Base-by-base conservation (phyloP, 2,888 invertebrate genomes). In the Acanthosoma haemorrhoidale region DNA sequence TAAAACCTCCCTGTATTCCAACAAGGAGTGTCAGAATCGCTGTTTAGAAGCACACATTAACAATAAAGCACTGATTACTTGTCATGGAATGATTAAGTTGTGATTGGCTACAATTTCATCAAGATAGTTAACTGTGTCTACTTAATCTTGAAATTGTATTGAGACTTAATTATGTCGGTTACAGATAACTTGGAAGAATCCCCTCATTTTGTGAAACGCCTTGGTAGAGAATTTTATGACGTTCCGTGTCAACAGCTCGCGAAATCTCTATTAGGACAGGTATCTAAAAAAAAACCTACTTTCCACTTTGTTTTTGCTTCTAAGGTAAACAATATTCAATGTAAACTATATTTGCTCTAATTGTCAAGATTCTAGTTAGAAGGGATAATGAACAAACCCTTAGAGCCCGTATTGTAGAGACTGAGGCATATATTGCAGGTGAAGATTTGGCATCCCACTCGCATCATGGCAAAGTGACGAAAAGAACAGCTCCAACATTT, bases 401-500 rank as follows among this genome's bases (percentile, higher is more conserved):
- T 21, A 83, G 83, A 77, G 88, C 87, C 15, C 81, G 80, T 74
- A 89, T 90, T 74, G 88, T 90, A 1, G 90, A 90, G 80, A 89
- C 89, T 0, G 90, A 90, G 79, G 84, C 87, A 69, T 90, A 90
- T 77, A 80, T 86, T 16, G 90, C 89, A 11, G 81, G 80, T 21
- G 82, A 84, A 69, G 89, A 90, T 78, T 84, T 84, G 79, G 89
- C 88, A 13, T 88, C 88, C 0, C 85, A 87, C 75, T 85, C 88
- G 0, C 87, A 82, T 77, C 79, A 80, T 69, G 81, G 82, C 3
- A 86, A 84, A 78, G 78, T 82, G 73, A 88, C 90, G 0, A 81
- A 82, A 3, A 80, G 84, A 73, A 89, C 86, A 77, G 82, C 84
- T 75, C 87, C 89, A 1, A 88, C 90, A 88, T 90, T 85, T 76